A percentile compares a stretch with the other conserved stretches of the same genome.
phyloP scores from a whole-genome alignment of 2,888 invertebrate species.

The Merodon equestris region DNA sequence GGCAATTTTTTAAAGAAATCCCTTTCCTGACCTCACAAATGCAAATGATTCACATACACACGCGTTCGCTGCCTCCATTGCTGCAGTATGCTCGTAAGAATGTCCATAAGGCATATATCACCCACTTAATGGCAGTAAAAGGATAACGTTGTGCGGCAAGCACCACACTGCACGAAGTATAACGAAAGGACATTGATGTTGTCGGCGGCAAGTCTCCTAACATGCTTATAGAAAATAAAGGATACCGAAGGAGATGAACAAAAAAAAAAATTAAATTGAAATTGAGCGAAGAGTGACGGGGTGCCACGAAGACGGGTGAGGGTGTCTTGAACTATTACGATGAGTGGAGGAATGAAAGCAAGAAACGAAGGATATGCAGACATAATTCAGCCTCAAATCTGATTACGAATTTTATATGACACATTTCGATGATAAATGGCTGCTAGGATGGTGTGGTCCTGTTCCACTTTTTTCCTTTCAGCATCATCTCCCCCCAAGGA shows the following conservation, averaged over 20 bases:
- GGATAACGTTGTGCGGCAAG: constrained; percentile 45
- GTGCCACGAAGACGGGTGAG: no score
- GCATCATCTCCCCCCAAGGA: no score
- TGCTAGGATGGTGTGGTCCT: constrained; percentile 49
- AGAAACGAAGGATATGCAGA: constrained; percentile 68
- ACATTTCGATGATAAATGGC: constrained; percentile 76
- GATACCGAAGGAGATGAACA: not conserved
- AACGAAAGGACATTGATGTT: constrained; percentile 60
- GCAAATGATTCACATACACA: constrained; percentile 52
- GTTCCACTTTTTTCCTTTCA: not conserved
- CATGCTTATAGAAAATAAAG: constrained; percentile 14
- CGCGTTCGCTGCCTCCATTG: constrained; percentile 17
- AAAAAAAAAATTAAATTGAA: constrained; percentile 55
- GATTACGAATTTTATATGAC: constrained; percentile 79
- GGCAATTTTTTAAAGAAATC: constrained; percentile 45
- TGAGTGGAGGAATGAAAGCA: not conserved
- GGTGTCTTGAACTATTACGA: constrained; percentile 12
- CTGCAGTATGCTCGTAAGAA: constrained; percentile 52
- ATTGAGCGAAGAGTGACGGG: no score
- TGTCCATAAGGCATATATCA: constrained; percentile 63
- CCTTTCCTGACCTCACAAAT: constrained; percentile 62
- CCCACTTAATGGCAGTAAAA: constrained; percentile 66
- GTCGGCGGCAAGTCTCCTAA: constrained; percentile 40
- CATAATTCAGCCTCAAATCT: constrained; percentile 76
- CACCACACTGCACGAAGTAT: constrained; percentile 21